A percentile compares a stretch with the other conserved stretches of the same genome.
phyloP scores from a whole-genome alignment of 1,140 invertebrate genomes.

The Cherax quadricarinatus region DNA sequence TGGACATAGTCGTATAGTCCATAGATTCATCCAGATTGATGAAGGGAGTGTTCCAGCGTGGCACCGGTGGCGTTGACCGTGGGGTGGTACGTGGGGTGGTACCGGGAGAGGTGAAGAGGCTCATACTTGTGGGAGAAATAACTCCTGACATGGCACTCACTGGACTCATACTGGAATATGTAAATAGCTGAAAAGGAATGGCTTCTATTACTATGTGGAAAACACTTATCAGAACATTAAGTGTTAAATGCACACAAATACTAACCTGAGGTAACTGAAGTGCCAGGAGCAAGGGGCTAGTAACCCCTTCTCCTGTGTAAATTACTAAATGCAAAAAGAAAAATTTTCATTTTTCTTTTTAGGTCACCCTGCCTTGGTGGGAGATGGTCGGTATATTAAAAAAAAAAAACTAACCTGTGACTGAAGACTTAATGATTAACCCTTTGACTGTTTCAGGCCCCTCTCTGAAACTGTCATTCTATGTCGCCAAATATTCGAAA shows the following conservation, averaged over 20 bases:
- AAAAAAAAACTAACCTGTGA: too few species aligned
- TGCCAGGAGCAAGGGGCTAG: too few species aligned
- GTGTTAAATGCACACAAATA: not conserved
- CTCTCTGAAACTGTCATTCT: too few species aligned
- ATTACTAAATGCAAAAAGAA: too few species aligned
- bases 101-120: slow-evolving; percentile 89
- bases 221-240: not conserved
- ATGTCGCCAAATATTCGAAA: too few species aligned
- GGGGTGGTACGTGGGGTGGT: slow-evolving; percentile 84
- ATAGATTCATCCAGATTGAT: slow-evolving; percentile 90
- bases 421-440: too few species aligned
- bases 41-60: slow-evolving; percentile 90
- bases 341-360: too few species aligned
- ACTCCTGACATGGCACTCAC: slow-evolving; percentile 86
- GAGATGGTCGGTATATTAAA: too few species aligned
- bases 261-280: too few species aligned
- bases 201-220: not conserved
- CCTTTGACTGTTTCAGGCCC: too few species aligned
- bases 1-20: slow-evolving; percentile 92
- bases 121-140: slow-evolving; percentile 93
- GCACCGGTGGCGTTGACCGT: slow-evolving; percentile 81
- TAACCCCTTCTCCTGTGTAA: too few species aligned
- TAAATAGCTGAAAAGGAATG: slow-evolving; percentile 85
- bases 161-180: slow-evolving; percentile 86
- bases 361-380: too few species aligned